Conservation (phyloP, 2,113 vertebrate genomes). For the Brienomyrus brachyistius region DNA sequence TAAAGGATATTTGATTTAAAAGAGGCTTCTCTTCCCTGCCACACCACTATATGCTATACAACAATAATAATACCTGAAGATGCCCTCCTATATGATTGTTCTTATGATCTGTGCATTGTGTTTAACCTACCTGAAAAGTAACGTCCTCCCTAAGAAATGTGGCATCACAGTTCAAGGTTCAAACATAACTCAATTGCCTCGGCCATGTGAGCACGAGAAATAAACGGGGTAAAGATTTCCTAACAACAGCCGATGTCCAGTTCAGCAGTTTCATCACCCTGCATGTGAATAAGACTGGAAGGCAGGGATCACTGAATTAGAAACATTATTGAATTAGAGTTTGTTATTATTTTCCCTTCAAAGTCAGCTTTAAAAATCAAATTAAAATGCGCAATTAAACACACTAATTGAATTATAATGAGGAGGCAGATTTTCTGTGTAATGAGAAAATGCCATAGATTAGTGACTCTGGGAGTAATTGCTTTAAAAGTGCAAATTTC, state of each 20-base stretch:
- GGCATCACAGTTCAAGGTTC: neutral
- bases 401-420: slow-evolving; percentile 20
- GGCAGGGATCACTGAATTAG: slow-evolving; percentile 15
- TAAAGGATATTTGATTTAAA: neutral
- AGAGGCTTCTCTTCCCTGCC: neutral
- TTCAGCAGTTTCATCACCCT: neutral
- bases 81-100: neutral
- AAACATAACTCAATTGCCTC: neutral
- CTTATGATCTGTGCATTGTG: neutral
- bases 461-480: slow-evolving; percentile 32
- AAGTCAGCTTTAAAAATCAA: slow-evolving; percentile 16
- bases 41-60: neutral
- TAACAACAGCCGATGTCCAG: neutral
- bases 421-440: slow-evolving; percentile 20
- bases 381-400: slow-evolving; percentile 25
- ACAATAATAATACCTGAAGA: neutral
- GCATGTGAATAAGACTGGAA: neutral
- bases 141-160: neutral
- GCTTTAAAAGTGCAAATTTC: slow-evolving; percentile 18
- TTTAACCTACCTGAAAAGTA: neutral
- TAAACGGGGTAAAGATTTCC: neutral
- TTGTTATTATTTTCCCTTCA: slow-evolving; percentile 11
- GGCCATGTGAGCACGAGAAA: neutral
- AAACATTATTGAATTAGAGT: slow-evolving; percentile 19
- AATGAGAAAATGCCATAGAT: slow-evolving; percentile 27